A percentile compares a stretch with the other conserved stretches of the same genome.
Evolutionary conservation across 2,797 vertebrate genomes (phyloP).

Genomic region (Pachyuromys duprasi): DNA sequence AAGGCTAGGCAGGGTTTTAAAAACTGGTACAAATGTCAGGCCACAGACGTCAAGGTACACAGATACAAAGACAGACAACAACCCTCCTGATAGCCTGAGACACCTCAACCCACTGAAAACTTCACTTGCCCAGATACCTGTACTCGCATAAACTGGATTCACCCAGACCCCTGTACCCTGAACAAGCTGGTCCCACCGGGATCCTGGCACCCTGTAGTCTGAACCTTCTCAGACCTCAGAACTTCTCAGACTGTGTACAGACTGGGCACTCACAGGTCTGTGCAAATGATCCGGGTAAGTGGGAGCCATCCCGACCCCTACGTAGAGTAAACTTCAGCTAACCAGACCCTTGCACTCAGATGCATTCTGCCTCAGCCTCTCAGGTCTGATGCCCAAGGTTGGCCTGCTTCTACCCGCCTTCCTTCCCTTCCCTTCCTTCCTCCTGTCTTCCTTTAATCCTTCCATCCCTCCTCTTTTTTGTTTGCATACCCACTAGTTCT

Average conservation of each 20-base stretch:
- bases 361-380: not conserved
- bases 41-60: not conserved
- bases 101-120: not conserved
- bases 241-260: not conserved
- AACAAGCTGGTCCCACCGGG: not conserved
- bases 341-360: too few relatives aligned
- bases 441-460: not conserved
- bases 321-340: not conserved
- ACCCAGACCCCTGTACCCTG: not conserved
- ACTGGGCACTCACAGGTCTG: not conserved
- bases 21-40: not conserved
- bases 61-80: not conserved
- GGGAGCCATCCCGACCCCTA: fast-evolving
- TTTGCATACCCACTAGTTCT: not conserved
- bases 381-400: not conserved
- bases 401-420: fast-evolving
- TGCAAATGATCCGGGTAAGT: not conserved
- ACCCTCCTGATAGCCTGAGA: not conserved
- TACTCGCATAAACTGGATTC: fast-evolving
- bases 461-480: not conserved
- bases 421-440: not conserved
- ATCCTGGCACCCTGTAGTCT: fast-evolving
- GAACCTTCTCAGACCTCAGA: not conserved
- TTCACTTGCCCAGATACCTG: not conserved
- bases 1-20: not conserved